Evolutionary conservation across 1,140 invertebrate genomes (phyloP), one percentile per base, ranked within the genome.

Genomic region (Sipha flava): DNA sequence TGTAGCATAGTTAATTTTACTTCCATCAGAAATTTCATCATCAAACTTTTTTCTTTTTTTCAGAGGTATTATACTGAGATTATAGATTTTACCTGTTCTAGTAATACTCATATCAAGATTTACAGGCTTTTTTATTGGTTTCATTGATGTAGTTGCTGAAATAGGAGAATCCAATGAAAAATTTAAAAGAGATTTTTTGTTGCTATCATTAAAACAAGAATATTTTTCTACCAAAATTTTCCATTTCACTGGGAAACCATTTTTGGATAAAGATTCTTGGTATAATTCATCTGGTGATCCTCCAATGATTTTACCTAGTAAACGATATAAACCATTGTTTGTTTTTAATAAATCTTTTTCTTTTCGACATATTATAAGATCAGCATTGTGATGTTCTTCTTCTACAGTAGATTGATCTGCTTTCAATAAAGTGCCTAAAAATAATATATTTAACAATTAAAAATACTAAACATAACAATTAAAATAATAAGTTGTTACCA

Each of bases 301-400:
- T 9, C 73, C 21, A 43, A 77, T 21, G 4, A 77, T 43, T n/a
- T 59, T 59, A 5, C 73, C 73, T 3, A 77, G 14, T 9, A 77
- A 54, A 57, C 52, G 73, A 40, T 77, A 77, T 18, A 77, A 0
- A 9, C 73, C 73, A 77, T 77, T 77, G 18, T 26, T 59, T 1
- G 73, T 77, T 10, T 40, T 59, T 4, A 77, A 14, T 57, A 77
- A 37, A 59, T 18, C 43, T 59, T 26, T 29, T 6, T 26, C 34
- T 77, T 77, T 77, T 40, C 73, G 6, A 1, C 5, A 3, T 29
- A 23, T 6, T 16, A 77, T 59, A 9, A 77, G 23, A 1, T 52
- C 73, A 57, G 52, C 73, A n/a, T 77, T 52, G 29, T 77, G 73
- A 77, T 18, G 5, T 40, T 77, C 43, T 77, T 77, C 73, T 29